These are phyloP conservation scores for Lasioglossum villosulum DNA, from an alignment of 2,888 invertebrate species.

Conservation along the genomic window DNA sequence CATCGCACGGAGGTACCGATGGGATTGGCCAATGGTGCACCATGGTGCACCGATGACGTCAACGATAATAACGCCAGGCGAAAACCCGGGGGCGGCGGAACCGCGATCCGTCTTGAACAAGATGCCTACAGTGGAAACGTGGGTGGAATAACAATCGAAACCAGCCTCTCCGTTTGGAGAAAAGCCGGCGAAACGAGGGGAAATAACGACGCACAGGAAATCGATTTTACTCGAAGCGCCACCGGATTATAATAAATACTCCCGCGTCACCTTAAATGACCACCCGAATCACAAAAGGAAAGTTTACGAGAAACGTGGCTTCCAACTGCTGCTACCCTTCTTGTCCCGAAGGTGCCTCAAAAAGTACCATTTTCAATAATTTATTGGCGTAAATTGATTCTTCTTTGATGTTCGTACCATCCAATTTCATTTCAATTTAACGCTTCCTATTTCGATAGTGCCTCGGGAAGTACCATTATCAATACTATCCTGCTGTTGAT, in stretches of 20 bases:
- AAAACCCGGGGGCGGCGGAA: background rate
- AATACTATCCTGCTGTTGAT: background rate
- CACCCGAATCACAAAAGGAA: background rate
- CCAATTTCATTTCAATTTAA: background rate
- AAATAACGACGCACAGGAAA: slow-evolving; percentile 12
- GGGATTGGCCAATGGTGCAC: background rate
- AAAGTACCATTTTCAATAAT: background rate
- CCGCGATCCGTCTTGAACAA: background rate
- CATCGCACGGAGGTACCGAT: slow-evolving; percentile 30
- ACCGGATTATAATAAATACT: slow-evolving; percentile 4
- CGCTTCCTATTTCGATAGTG: background rate
- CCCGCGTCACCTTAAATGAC: background rate
- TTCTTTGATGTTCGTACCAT: background rate
- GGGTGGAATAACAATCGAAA: slow-evolving; percentile 17
- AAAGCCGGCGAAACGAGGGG: background rate
- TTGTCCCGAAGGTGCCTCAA: background rate
- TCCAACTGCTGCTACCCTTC: background rate
- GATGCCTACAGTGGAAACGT: background rate
- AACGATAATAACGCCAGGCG: background rate
- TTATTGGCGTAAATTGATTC: background rate
- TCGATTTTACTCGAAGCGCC: background rate
- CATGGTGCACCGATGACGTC: slow-evolving; percentile 31
- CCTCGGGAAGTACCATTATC: background rate
- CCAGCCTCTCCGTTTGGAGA: background rate
- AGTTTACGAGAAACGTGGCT: background rate